Evolutionary conservation across 2,113 vertebrate species (phyloP).

Genomic region (Struthio camelus): DNA sequence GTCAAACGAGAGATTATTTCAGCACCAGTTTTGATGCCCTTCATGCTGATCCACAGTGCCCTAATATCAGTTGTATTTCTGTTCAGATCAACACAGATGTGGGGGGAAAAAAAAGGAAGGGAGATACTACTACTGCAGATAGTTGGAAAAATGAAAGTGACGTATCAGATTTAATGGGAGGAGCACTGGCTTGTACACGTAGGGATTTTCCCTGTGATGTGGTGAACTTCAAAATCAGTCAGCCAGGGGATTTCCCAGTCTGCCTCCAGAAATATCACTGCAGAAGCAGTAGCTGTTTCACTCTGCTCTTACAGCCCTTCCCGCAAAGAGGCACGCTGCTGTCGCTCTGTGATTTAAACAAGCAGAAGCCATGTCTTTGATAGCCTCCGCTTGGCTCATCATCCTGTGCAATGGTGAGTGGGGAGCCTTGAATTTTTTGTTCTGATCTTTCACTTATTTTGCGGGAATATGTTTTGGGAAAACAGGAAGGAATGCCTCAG

Average conservation of each 20-base stretch:
- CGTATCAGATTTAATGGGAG: background rate
- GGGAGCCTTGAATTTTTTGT: background rate
- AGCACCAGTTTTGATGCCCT: background rate
- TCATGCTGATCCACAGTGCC: background rate
- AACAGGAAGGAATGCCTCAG: background rate
- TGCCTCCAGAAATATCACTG: slow-evolving; percentile 29
- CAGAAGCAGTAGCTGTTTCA: slow-evolving; percentile 11
- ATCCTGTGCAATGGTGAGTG: slow-evolving; percentile 70
- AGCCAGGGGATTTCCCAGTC: slow-evolving; percentile 32
- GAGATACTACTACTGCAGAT: background rate
- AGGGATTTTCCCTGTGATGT: slow-evolving; percentile 58
- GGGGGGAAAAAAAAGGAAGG: background rate
- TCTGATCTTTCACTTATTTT: background rate
- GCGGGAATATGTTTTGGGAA: background rate
- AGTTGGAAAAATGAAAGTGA: background rate
- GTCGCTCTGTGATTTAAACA: background rate
- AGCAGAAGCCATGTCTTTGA: slow-evolving; percentile 12
- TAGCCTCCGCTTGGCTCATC: slow-evolving; percentile 25
- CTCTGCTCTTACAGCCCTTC: background rate
- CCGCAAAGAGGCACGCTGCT: background rate
- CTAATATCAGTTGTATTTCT: background rate
- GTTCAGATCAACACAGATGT: background rate
- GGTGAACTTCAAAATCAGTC: background rate
- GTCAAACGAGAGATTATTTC: background rate
- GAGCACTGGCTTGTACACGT: background rate